phyloP scores from a whole-genome alignment of 2,888 invertebrate genomes.

The Rhamphomyia laevipes region DNA sequence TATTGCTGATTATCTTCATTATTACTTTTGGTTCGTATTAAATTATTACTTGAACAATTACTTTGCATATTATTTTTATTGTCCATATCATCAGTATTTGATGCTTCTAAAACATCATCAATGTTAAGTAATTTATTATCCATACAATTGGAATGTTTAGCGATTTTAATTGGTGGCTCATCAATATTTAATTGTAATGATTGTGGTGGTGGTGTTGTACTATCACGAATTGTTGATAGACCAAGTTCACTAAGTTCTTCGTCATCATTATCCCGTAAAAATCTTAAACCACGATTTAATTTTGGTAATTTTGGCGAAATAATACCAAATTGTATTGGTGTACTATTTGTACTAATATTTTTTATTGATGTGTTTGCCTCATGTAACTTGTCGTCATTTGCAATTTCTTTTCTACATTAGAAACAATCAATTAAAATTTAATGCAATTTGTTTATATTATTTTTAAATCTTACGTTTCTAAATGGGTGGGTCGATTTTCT shows the following conservation, averaged over 20 bases:
- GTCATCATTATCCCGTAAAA: conserved; percentile 8
- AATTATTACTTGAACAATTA: too few species aligned
- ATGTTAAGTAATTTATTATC: conserved; percentile 14
- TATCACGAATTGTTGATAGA: conserved; percentile 7
- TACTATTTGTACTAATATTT: conserved; percentile 7
- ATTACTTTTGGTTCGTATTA: too few species aligned
- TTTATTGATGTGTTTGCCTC: not conserved
- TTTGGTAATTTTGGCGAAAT: conserved; percentile 14
- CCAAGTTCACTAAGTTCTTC: conserved; percentile 8
- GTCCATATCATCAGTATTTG: too few species aligned
- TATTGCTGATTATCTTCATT: not conserved
- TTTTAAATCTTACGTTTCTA: conserved; percentile 21
- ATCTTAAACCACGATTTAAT: conserved; percentile 9
- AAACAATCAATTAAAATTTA: not conserved
- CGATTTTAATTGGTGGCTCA: conserved; percentile 7
- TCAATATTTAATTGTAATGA: conserved; percentile 8
- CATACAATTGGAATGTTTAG: conserved; percentile 1
- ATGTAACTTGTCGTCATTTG: conserved; percentile 5
- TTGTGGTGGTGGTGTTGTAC: conserved; percentile 14
- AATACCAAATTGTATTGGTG: conserved; percentile 11
- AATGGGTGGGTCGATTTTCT: conserved; percentile 22
- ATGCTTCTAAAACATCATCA: too few species aligned
- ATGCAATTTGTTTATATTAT: too few species aligned
- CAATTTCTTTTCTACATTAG: conserved; percentile 17
- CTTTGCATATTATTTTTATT: too few species aligned